Base-by-base conservation (phyloP, 2,113 vertebrate genomes). In the Zosterops lateralis region DNA sequence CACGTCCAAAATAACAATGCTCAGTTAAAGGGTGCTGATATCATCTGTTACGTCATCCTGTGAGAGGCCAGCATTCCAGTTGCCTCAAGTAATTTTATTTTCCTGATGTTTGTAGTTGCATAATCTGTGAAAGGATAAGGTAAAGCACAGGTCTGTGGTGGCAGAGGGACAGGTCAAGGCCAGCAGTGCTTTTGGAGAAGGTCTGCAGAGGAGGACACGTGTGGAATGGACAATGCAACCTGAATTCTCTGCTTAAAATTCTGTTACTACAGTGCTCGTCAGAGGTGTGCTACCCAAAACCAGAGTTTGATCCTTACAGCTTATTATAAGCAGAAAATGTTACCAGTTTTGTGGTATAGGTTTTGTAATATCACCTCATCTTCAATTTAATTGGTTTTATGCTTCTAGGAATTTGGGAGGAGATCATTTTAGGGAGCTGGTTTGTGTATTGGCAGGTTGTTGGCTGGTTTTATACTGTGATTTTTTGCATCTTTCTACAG, bases 21-120 rank as follows among this genome's bases (percentile, higher is more conserved):
- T 74, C 19, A 48, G 28, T 32, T 56, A 7, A 13, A 17, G 67
- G 58, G 25, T 15, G 4, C 14, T 65, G 45, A 14, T 72, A 2
- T 0, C 9, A 20, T 25, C 61, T 44, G 17, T 24, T 15, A 2
- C 1, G 14, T 10, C 28, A 3, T 7, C 31, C 31, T 31, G 5
- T 22, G 32, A 80, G 50, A 47, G 25, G 14, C 18, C 22, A 58
- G 18, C 17, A 31, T 42, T 53, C 11, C 74, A 62, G 12, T 17
- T n/a, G 8, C 42, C 31, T 19, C 36, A n/a, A 56, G 4, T 26
- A 17, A n/a, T 25, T 58, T 36, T 25, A 26, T 53, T 57, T 81
- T 42, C 42, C 24, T 31, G 14, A 10, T 54, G 6, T 5, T 79
- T 82, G 74, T 10, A 45, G 42, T 50, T 74, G 8, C 28, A 26